Conservation (phyloP, 2,113 vertebrate species). For the Hippopotamus amphibius region DNA sequence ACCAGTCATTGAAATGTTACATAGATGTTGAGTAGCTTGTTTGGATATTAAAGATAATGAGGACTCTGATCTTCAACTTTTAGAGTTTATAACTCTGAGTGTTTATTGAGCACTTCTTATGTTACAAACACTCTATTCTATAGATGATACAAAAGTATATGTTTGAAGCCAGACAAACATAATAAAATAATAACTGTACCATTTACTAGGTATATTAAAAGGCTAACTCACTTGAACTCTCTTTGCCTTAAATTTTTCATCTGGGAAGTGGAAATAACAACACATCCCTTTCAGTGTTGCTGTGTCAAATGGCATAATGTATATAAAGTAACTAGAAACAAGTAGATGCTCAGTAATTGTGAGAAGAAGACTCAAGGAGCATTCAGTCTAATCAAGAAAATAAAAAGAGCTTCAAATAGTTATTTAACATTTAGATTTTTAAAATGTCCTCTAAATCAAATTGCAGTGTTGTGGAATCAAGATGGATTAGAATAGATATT, state of each 20-base stretch:
- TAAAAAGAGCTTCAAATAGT: neutral
- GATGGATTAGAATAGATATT: neutral
- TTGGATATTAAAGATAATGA: neutral
- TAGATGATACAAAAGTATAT: neutral
- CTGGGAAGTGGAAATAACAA: neutral
- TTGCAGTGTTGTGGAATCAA: rapidly evolving
- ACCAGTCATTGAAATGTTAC: neutral
- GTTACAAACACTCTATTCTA: neutral
- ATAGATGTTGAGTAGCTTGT: neutral
- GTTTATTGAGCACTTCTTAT: neutral
- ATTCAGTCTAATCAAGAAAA: neutral
- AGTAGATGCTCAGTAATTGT: neutral
- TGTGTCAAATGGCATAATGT: neutral
- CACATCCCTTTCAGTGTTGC: neutral
- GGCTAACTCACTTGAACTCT: neutral
- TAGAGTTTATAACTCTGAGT: neutral
- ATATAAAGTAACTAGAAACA: neutral
- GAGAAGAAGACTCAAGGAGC: neutral
- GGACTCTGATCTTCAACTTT: neutral
- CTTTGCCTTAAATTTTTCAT: neutral
- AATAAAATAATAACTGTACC: neutral
- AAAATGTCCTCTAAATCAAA: neutral
- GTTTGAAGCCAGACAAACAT: neutral
- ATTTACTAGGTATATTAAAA: neutral
- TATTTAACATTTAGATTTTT: constrained; percentile 26